Base-by-base conservation (phyloP, 2,113 vertebrate genomes). In the Anseranas semipalmata region DNA sequence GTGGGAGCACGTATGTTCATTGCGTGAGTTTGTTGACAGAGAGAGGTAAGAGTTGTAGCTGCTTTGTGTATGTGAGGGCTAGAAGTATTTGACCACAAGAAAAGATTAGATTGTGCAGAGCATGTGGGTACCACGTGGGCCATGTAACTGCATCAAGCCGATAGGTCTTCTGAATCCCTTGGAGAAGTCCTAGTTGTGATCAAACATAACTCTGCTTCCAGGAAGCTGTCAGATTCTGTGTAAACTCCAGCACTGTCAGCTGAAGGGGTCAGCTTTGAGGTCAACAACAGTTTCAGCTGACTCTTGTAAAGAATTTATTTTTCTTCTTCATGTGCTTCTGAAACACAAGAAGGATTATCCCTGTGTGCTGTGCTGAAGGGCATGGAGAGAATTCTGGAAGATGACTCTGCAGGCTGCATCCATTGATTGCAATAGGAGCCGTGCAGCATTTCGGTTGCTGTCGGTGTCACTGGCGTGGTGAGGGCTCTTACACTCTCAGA, bases 321-420 rank as follows among this genome's bases (percentile, higher is more conserved):
- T 77, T 89, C 59, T 72, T 56, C 32, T 92, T 39, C 84, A 50
- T 59, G 6, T 33, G n/a, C 82, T 76, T 80, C 15, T 84, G 91
- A 85, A 90, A 14, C 72, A 12, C 10, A 74, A 39, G 56, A 30
- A 37, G 50, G 35, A 70, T 87, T 96, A 85, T 87, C 48, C 46
- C 88, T 48, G 19, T 63, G 35, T 82, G 53, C n/a, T 60, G 10
- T 77, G 92, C 94, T 89, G 45, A 71, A 96, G 95, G 92, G 72
- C 88, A 73, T 2, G 20, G 50, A 73, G 55, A 79, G 72, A 41
- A 80, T 78, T 74, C 77, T 75, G 90, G 92, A 79, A 71, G 76
- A 67, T 94, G 62, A 72, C 70, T 89, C 24, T 48, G 78, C 52
- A 66, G 15, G 19, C 71, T 86, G 52, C 78, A 41, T 83, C 89